Evolutionary conservation across 1,140 invertebrate genomes (phyloP).

Genomic region (Phocides pigmalion): DNA sequence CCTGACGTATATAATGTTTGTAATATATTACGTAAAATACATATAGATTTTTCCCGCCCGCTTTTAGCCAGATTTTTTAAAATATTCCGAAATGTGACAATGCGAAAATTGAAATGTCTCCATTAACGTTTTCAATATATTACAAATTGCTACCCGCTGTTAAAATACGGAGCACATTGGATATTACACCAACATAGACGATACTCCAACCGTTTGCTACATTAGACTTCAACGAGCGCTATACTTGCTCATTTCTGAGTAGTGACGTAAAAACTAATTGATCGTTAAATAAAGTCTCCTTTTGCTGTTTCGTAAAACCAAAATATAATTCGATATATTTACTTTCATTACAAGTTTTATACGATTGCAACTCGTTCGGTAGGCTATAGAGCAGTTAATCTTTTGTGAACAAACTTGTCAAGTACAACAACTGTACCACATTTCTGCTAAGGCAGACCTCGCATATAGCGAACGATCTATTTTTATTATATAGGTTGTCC

Average conservation of each 20-base stretch:
- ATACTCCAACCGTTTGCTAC: too few relatives aligned
- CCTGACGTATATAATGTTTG: too few relatives aligned
- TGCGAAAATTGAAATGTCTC: too few relatives aligned
- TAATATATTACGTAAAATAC: too few relatives aligned
- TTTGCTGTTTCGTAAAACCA: conserved; percentile 11
- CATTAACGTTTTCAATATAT: too few relatives aligned
- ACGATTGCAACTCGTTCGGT: conserved; percentile 34
- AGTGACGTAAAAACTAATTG: conserved; percentile 4
- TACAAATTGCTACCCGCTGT: too few relatives aligned
- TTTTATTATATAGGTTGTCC: conserved; percentile 1
- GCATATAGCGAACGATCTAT: conserved; percentile 20
- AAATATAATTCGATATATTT: conserved; percentile 34
- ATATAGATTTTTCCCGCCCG: too few relatives aligned
- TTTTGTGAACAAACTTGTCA: conserved; percentile 65
- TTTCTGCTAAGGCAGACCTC: conserved; percentile 39
- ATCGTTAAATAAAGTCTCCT: conserved; percentile 21
- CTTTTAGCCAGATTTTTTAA: too few relatives aligned
- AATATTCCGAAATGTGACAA: too few relatives aligned
- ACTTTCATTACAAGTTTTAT: conserved; percentile 33
- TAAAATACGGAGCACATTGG: too few relatives aligned
- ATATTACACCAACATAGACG: background rate
- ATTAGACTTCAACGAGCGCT: conserved; percentile 23
- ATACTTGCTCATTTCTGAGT: background rate
- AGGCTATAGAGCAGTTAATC: conserved; percentile 43
- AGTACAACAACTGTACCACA: conserved; percentile 59